A percentile compares a stretch with the other conserved stretches of the same genome.
Evolutionary conservation across 2,797 vertebrate species (phyloP).

Genomic region (Lithobates pipiens): DNA sequence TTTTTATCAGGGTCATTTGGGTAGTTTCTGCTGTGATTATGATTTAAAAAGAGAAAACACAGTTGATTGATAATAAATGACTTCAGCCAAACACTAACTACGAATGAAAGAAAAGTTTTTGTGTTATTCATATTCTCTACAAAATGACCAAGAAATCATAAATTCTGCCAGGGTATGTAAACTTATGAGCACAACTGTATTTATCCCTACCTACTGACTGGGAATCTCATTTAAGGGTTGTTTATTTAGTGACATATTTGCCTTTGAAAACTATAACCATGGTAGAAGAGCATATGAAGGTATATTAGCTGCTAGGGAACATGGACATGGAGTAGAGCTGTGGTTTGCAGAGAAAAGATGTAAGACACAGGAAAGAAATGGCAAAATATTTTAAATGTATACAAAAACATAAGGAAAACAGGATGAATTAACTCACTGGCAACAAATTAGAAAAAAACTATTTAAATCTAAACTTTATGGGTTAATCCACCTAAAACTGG

Average conservation of each 20-base stretch:
- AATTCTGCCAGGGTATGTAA: too few relatives aligned
- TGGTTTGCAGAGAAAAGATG: background rate
- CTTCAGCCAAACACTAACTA: too few relatives aligned
- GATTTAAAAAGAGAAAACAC: too few relatives aligned
- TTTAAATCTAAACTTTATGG: too few relatives aligned
- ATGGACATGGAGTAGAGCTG: background rate
- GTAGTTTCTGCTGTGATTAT: too few relatives aligned
- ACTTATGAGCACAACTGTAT: too few relatives aligned
- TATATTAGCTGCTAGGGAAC: background rate
- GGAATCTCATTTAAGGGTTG: background rate
- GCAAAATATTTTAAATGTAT: background rate
- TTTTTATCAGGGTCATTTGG: too few relatives aligned
- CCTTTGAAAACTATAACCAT: background rate
- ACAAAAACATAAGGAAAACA: background rate
- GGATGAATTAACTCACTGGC: background rate
- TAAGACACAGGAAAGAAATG: background rate
- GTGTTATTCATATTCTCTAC: too few relatives aligned
- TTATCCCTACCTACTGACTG: background rate
- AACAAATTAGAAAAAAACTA: background rate
- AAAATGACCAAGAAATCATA: too few relatives aligned
- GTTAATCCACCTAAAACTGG: too few relatives aligned
- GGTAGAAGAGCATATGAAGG: background rate
- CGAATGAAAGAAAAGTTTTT: too few relatives aligned
- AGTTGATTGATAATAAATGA: too few relatives aligned
- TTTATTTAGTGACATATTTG: background rate